These are phyloP conservation scores for Drosophila kuntzei DNA, from an alignment of 2,888 invertebrate genomes.

Conservation along the genomic window DNA sequence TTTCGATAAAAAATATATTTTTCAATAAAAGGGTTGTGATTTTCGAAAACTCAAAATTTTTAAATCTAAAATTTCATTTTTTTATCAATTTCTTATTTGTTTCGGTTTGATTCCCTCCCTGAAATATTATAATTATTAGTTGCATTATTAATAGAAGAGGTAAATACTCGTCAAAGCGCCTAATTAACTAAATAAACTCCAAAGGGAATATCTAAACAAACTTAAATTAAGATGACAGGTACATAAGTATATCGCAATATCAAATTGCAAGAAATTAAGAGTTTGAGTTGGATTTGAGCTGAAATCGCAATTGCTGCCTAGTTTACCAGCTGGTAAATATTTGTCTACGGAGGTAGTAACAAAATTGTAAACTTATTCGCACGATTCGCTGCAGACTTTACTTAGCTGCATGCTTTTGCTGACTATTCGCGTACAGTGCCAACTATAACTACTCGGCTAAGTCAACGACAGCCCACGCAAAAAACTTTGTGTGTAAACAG, in stretches of 20 bases:
- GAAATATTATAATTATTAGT: no score
- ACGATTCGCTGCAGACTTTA: slow-evolving; percentile 70
- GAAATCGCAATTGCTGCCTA: slow-evolving; percentile 35
- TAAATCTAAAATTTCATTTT: no score
- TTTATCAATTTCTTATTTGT: no score
- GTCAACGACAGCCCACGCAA: slow-evolving; percentile 49
- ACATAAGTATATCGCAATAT: background rate
- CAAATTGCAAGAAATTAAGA: slow-evolving; percentile 15
- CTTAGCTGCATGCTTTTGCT: slow-evolving; percentile 48
- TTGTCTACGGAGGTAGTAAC: slow-evolving; percentile 37
- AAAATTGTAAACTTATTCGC: slow-evolving; percentile 70
- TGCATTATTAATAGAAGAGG: background rate
- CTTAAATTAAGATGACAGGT: background rate
- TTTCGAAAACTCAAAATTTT: no score
- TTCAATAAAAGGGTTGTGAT: no score
- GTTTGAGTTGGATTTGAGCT: slow-evolving; percentile 16
- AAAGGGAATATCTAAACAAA: background rate
- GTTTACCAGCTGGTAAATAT: slow-evolving; percentile 58
- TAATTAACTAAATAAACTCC: background rate
- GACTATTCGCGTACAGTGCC: slow-evolving; percentile 40
- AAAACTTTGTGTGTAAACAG: slow-evolving; percentile 69
- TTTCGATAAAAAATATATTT: no score
- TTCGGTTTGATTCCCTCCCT: no score
- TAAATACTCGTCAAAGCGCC: background rate
- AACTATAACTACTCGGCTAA: slow-evolving; percentile 58